Conservation (phyloP, 2,888 invertebrate species). For the Uropetala carovei region DNA sequence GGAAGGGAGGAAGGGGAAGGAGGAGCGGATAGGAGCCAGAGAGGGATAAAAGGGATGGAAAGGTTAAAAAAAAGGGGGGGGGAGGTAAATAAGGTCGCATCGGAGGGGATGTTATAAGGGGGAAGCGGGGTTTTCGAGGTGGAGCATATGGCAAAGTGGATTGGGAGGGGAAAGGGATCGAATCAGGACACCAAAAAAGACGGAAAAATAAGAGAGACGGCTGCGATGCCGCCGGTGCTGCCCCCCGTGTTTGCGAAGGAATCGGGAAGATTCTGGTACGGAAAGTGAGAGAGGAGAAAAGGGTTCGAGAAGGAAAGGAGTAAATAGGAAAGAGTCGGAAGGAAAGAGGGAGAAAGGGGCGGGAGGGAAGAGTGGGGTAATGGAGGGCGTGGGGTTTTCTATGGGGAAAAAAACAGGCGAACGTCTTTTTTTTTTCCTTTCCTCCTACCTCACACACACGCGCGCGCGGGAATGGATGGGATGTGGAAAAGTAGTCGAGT, state of each 20-base stretch:
- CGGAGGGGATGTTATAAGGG: background rate
- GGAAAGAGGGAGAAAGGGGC: background rate
- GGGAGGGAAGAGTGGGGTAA: background rate
- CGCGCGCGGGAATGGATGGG: background rate
- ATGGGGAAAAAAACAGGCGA: background rate
- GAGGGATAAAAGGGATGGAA: background rate
- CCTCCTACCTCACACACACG: background rate
- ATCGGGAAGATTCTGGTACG: background rate
- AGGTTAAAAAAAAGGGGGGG: background rate
- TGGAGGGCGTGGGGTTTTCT: conserved; percentile 16
- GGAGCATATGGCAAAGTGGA: too few relatives aligned
- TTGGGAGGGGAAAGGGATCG: too few relatives aligned
- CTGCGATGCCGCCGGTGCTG: background rate
- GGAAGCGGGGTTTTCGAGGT: too few relatives aligned
- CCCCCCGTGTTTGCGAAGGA: background rate
- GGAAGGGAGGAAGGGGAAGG: background rate
- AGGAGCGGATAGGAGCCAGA: background rate
- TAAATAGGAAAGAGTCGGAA: background rate
- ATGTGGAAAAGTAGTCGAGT: background rate
- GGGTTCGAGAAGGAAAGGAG: background rate
- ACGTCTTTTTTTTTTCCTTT: background rate
- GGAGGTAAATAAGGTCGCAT: background rate
- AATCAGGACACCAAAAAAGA: too few relatives aligned
- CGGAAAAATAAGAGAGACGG: too few relatives aligned
- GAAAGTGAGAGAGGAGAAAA: background rate